Evolutionary conservation across 2,113 vertebrate genomes (phyloP), one percentile per base, ranked within the genome.

Genomic region (Sclerurus mexicanus): DNA sequence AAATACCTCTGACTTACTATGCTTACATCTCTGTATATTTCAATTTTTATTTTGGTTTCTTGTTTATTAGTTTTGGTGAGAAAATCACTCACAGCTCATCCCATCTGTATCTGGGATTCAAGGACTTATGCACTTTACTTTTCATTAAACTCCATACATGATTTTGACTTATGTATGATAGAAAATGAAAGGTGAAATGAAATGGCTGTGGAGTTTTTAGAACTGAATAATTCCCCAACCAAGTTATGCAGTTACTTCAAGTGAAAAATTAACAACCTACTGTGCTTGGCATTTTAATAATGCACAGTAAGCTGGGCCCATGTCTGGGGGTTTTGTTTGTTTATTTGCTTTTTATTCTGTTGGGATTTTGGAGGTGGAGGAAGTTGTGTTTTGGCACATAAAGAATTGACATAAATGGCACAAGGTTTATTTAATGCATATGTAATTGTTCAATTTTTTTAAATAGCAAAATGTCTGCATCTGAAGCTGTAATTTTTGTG

Each of bases 191-290:
- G 96, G 93, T 93, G 85, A 96, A 97, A 97, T 93, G 87, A 95
- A 96, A 96, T 91, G 91, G 95, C 96, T 96, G 87, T 91, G 74
- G 89, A 90, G 55, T 94, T 95, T 85, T 89, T 87, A 84, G 94
- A 93, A 90, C 89, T 92, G 96, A 97, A 75, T 97, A 96, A 96
- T 97, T 98, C 92, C 71, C 88, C 59, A 83, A 79, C 89, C 81
- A 93, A 96, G 85, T 67, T 85, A 73, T 27, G 44, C 24, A 68
- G 87, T 97, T 97, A 97, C 81, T 97, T 93, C 94, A 94, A 90
- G 96, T 97, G 97, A 98, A 97, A 98, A 97, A 97, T 98, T 97
- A 96, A 91, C 95, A 95, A 21, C 71, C 31, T 82, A 50, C 55
- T 92, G 81, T 93, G 96, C 87, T 95, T 95, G 93, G 97, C 96